Base-by-base conservation (phyloP, 2,888 invertebrate species). In the Chydorus sphaericus region DNA sequence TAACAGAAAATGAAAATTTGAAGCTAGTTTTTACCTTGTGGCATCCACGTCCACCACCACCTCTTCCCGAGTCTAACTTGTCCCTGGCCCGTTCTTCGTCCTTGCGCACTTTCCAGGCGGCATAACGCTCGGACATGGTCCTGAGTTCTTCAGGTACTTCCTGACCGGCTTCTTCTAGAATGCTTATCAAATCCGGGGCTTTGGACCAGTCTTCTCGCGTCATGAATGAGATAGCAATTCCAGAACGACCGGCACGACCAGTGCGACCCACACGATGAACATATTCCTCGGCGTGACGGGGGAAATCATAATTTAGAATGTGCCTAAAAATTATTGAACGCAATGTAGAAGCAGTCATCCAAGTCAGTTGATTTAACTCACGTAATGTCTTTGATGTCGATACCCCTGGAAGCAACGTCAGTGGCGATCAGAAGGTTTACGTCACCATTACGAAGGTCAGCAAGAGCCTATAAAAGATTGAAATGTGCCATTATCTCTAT, bases 231-330 rank as follows among this genome's bases (percentile, higher is more conserved):
- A 93, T 78, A 0, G 92, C 82, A 54, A 80, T 80, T 0, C 96
- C 94, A 0, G 77, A 79, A 58, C 79, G 79, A 16, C 94, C 94
- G 16, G 96, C 94, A 57, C 94, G 77, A 0, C 94, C 96, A 0
- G 94, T 96, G 59, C 96, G 78, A 0, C 94, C 94, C n/a, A 96
- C 89, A 59, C 94, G 77, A 67, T 96, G 94, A 1, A 91, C 91
- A 71, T 94, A 96, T 65, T 96, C 94, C 68, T 94, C 94, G 64
- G 94, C 89, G 64, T 92, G 89, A 16, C 83, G 77, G 0, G 94
- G 94, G 65, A 94, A 93, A 70, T 96, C 94, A 64, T 81, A 87
- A 69, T 96, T 96, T 28, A 93, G 73, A 1, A 96, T 91, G 69
- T 91, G 89, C 10, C 81, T 81, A 66, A 39, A 72, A 68, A 14